Conservation (phyloP, 2,797 vertebrate genomes). For the Gymnodraco acuticeps region DNA sequence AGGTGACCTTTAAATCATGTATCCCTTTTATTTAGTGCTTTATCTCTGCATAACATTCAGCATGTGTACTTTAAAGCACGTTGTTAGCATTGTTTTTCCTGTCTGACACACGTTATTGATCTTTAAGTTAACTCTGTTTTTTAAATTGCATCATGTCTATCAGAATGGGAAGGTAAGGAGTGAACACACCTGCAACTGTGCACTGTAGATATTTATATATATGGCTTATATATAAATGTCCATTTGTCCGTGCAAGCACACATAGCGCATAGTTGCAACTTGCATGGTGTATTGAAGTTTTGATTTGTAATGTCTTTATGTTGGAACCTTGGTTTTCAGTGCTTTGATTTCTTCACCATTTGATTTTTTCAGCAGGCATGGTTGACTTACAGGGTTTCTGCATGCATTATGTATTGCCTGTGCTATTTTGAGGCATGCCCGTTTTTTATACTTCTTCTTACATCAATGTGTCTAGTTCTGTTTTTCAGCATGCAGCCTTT, state of each 20-base stretch:
- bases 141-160: slow-evolving; percentile 86
- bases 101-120: slow-evolving; percentile 70
- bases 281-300: slow-evolving; percentile 56
- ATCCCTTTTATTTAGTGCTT: slow-evolving; percentile 32
- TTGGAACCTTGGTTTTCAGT: slow-evolving; percentile 6
- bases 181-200: slow-evolving; percentile 55
- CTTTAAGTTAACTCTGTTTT: slow-evolving; percentile 85
- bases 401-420: slow-evolving; percentile 57
- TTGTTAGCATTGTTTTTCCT: slow-evolving; percentile 52
- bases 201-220: slow-evolving; percentile 61
- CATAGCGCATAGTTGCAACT: slow-evolving; percentile 45
- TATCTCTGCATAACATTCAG: slow-evolving; percentile 43
- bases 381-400: slow-evolving; percentile 33
- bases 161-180: slow-evolving; percentile 90
- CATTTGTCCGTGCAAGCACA: slow-evolving; percentile 57
- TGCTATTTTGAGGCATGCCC: slow-evolving; percentile 55
- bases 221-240: slow-evolving; percentile 55
- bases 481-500: slow-evolving; percentile 60
- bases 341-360: slow-evolving; percentile 17
- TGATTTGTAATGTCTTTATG: slow-evolving; percentile 27
- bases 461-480: slow-evolving; percentile 34
- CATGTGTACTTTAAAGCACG: slow-evolving; percentile 59
- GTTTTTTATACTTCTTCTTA: slow-evolving; percentile 30
- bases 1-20: background rate
- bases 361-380: slow-evolving; percentile 39